Evolutionary conservation across 1,140 invertebrate genomes (phyloP).

Genomic region (Condylostylus longicornis): DNA sequence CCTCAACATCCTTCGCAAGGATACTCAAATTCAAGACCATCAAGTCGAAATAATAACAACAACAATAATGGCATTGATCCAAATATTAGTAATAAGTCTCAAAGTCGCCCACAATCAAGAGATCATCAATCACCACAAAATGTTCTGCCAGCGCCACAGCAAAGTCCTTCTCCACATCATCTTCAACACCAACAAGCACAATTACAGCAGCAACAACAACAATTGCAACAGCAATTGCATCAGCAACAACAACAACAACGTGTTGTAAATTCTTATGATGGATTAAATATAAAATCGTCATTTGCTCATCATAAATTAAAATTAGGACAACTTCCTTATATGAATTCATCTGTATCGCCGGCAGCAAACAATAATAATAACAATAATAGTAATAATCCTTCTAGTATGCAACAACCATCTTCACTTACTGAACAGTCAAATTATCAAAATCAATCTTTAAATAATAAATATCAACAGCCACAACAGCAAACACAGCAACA

Average conservation of each 20-base stretch:
- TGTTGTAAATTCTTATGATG: slow-evolving; percentile 4
- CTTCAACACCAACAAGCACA: slow-evolving; percentile 8
- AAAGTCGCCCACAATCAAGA: slow-evolving; percentile 23
- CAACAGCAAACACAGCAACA: slow-evolving; percentile 6
- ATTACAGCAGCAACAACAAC: slow-evolving; percentile 10
- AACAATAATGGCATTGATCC: too few species aligned
- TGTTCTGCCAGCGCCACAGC: slow-evolving; percentile 4
- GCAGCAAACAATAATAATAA: too few species aligned
- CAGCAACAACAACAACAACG: slow-evolving; percentile 6
- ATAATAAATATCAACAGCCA: slow-evolving; percentile 3
- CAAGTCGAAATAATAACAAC: slow-evolving; percentile 2
- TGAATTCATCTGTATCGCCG: slow-evolving; percentile 8
- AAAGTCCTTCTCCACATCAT: slow-evolving; percentile 6
- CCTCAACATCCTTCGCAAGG: slow-evolving; percentile 3
- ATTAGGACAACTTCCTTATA: slow-evolving; percentile 12
- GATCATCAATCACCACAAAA: slow-evolving; percentile 8
- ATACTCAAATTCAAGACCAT: not conserved
- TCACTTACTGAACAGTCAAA: not conserved
- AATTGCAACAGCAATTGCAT: slow-evolving; percentile 9
- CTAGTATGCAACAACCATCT: not conserved
- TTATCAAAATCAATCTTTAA: not conserved
- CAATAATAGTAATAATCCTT: too few species aligned
- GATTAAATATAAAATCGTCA: slow-evolving; percentile 11
- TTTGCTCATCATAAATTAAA: slow-evolving; percentile 29
- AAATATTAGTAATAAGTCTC: too few species aligned